phyloP scores from a whole-genome alignment of 2,888 invertebrate genomes.

The Eledone cirrhosa region DNA sequence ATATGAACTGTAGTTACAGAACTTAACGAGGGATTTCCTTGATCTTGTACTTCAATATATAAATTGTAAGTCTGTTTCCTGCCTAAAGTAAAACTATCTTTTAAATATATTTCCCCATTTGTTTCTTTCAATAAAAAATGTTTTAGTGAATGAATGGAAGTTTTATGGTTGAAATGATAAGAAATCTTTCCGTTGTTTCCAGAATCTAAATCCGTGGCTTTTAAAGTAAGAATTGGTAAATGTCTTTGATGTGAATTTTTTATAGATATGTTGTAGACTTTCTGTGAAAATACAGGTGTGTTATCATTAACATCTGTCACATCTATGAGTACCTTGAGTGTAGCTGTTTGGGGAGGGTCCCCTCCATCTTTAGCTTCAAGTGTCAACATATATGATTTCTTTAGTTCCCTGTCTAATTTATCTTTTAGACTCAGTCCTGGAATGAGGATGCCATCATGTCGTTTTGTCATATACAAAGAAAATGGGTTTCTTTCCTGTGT shows the following conservation, averaged over 20 bases:
- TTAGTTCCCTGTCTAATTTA: no score
- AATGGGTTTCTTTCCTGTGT: no score
- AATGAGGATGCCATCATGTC: no score
- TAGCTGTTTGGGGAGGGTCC: slow-evolving; percentile 46
- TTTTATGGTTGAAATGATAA: slow-evolving; percentile 61
- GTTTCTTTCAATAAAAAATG: no score
- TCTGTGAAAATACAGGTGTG: slow-evolving; percentile 31
- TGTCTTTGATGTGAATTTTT: slow-evolving; percentile 37
- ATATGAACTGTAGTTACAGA: slow-evolving; percentile 47
- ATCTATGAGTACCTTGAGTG: slow-evolving; percentile 45
- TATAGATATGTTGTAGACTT: slow-evolving; percentile 35
- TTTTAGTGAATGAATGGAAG: slow-evolving; percentile 40
- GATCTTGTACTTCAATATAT: slow-evolving; percentile 53
- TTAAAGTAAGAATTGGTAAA: slow-evolving; percentile 68
- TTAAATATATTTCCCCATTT: no score
- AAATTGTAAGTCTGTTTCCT: slow-evolving; percentile 25
- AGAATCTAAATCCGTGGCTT: slow-evolving; percentile 84
- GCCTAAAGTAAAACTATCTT: no score
- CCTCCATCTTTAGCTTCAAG: slow-evolving; percentile 58
- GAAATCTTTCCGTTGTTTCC: slow-evolving; percentile 69
- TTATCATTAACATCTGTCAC: slow-evolving; percentile 48
- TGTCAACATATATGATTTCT: slow-evolving; percentile 34
- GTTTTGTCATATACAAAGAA: no score
- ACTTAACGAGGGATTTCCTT: slow-evolving; percentile 50
- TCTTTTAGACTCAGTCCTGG: no score